Base-by-base conservation (phyloP, 2,113 vertebrate genomes). In the Tricholaema leucomelas region DNA sequence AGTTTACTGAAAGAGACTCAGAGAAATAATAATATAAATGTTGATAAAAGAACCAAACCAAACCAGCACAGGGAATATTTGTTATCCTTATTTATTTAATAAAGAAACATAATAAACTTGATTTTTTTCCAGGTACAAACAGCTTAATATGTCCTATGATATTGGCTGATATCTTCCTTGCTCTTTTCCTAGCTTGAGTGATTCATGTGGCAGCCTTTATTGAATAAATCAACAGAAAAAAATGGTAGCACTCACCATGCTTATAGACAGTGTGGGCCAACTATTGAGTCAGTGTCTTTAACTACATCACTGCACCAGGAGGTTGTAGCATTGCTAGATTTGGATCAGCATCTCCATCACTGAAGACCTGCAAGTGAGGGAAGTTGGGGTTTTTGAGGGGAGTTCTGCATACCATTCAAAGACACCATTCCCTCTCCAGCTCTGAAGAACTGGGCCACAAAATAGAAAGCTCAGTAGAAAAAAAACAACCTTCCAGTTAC, bases 51-150 rank as follows among this genome's bases (percentile, higher is more conserved):
- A 58, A 48, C 5, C 4, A 14, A 54, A 28, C 17, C 17, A 38
- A 61, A 46, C 50, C 76, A 27, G 33, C 95, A 84, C 78, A 59
- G 42, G 55, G 92, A 78, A 36, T 93, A 83, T 89, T 93, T 94
- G 84, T 93, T 91, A 90, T 91, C 95, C 90, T 94, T 82, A 93
- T 94, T 94, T 94, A 95, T 95, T 96, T 94, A 92, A 92, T 84
- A 91, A 95, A 94, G 92, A 92, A 95, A 92, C 88, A 93, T 96
- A 94, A 96, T 94, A 95, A 96, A 95, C 54, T 94, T 72, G 65
- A 77, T 25, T 25, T 88, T 94, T 95, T 96, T 92, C 82, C 89
- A 91, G 71, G 91, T 96, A 95, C 94, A 96, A 95, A 94, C 75
- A 93, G 60, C 87, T 94, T 94, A 84, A 79, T 95, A 94, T 58